A percentile compares a stretch with the other conserved stretches of the same genome.
These are phyloP conservation scores for Micropterix aruncella DNA, from an alignment of 2,888 invertebrate species.

Conservation along the genomic window DNA sequence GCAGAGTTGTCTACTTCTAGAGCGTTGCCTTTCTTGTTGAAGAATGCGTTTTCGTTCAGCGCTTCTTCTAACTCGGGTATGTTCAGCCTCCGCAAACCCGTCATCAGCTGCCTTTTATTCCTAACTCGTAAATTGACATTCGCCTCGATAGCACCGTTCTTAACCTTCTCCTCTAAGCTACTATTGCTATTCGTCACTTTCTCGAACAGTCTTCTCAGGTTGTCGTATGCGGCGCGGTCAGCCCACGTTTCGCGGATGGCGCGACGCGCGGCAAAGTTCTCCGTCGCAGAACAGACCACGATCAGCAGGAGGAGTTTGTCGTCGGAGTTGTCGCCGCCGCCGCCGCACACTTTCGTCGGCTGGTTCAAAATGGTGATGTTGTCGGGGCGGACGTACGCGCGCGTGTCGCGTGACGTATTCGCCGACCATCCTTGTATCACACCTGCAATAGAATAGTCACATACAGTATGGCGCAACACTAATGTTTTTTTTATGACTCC, in stretches of 20 bases:
- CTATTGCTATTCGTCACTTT: conserved; percentile 5
- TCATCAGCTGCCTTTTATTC: background rate
- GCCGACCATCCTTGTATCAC: conserved; percentile 56
- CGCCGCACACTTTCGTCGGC: conserved; percentile 41
- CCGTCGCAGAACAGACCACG: conserved; percentile 60
- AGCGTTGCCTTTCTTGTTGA: background rate
- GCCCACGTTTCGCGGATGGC: conserved; percentile 66
- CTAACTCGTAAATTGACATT: conserved; percentile 2
- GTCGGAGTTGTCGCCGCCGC: conserved; percentile 15
- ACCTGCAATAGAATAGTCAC: conserved; percentile 24
- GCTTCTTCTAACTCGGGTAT: background rate
- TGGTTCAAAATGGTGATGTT: conserved; percentile 52
- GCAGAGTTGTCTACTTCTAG: background rate
- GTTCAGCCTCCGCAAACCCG: conserved; percentile 2
- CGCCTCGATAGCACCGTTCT: conserved; percentile 7
- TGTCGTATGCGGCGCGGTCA: conserved; percentile 26
- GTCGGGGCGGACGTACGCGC: conserved; percentile 55
- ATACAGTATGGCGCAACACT: too few relatives aligned
- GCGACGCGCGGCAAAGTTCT: conserved; percentile 47
- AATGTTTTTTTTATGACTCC: background rate
- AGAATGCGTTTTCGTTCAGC: conserved; percentile 1
- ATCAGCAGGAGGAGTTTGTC: conserved; percentile 47
- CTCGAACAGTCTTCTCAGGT: conserved; percentile 6
- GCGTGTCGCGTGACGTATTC: conserved; percentile 57
- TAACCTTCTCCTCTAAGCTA: conserved; percentile 1